Conservation (phyloP, 64 coral and sea anemone species). For the Hydrozoanthus tunicans region DNA sequence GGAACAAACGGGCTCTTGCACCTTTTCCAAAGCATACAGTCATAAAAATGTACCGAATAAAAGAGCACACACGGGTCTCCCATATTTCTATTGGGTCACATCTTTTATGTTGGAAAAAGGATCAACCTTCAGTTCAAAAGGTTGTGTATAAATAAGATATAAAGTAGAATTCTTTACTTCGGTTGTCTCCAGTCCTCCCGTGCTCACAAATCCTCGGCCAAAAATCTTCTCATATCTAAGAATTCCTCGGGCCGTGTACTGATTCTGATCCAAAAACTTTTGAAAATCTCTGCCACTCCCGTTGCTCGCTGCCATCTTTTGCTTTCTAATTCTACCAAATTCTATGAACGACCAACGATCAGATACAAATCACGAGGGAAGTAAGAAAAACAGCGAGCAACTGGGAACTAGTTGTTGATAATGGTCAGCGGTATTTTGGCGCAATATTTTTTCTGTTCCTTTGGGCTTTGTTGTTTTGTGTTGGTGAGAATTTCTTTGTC, state of each 20-base stretch:
- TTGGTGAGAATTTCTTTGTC: background rate
- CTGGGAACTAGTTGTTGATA: background rate
- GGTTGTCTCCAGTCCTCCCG: constrained; percentile 92
- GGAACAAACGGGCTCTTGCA: no score
- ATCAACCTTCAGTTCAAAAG: no score
- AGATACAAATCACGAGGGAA: background rate
- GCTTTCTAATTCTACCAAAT: background rate
- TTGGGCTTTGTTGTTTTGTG: background rate
- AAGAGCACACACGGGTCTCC: no score
- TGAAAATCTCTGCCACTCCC: constrained; percentile 72
- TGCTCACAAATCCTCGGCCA: constrained; percentile 93
- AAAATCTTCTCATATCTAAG: constrained; percentile 95
- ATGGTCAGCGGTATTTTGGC: constrained; percentile 35
- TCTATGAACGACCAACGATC: no score
- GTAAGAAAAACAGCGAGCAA: background rate
- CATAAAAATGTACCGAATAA: no score
- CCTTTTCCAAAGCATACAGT: no score
- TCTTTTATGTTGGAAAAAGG: no score
- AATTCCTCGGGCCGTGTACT: constrained; percentile 80
- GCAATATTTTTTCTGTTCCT: background rate
- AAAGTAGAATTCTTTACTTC: constrained; percentile 56
- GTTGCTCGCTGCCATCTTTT: background rate
- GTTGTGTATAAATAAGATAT: background rate
- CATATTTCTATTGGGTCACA: no score
- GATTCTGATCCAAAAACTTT: constrained; percentile 93